Conservation (phyloP, 2,113 vertebrate species). For the Neogobius melanostomus region DNA sequence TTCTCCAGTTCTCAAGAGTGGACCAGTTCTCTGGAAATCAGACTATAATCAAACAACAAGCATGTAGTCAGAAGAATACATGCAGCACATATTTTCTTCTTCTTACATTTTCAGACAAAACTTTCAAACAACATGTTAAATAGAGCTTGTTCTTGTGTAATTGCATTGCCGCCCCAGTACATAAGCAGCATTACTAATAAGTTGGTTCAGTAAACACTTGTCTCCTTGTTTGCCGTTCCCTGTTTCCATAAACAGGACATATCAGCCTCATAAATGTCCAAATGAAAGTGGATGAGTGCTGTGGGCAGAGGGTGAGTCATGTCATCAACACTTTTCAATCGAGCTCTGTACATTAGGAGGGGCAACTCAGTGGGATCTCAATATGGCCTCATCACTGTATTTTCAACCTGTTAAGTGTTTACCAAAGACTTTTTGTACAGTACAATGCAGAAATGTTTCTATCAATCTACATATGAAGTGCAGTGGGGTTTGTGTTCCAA, state of each 20-base stretch:
- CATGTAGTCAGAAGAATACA: neutral
- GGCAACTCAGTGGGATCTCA: conserved; percentile 6
- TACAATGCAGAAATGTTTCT: neutral
- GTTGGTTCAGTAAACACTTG: conserved; percentile 8
- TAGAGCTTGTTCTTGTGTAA: too few relatives aligned
- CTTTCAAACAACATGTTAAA: too few relatives aligned
- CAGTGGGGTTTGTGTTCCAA: too few relatives aligned
- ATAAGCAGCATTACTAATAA: neutral
- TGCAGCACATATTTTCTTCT: neutral
- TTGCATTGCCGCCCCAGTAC: too few relatives aligned
- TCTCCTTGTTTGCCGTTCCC: conserved; percentile 24
- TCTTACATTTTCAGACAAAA: neutral
- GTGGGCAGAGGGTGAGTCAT: conserved; percentile 47
- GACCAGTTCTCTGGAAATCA: too few relatives aligned
- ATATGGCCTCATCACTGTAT: neutral
- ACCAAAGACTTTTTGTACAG: conserved; percentile 18
- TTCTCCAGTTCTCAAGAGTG: too few relatives aligned
- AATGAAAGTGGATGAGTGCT: conserved; percentile 44
- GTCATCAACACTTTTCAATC: conserved; percentile 38
- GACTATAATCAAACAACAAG: too few relatives aligned
- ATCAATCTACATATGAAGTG: too few relatives aligned
- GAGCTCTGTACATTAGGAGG: conserved; percentile 2
- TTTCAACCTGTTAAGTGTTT: neutral
- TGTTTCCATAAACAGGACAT: conserved; percentile 41
- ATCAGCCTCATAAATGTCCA: conserved; percentile 40